These are phyloP conservation scores for Macrocentrus cingulum DNA, from an alignment of 1,140 invertebrate genomes.

Conservation along the genomic window DNA sequence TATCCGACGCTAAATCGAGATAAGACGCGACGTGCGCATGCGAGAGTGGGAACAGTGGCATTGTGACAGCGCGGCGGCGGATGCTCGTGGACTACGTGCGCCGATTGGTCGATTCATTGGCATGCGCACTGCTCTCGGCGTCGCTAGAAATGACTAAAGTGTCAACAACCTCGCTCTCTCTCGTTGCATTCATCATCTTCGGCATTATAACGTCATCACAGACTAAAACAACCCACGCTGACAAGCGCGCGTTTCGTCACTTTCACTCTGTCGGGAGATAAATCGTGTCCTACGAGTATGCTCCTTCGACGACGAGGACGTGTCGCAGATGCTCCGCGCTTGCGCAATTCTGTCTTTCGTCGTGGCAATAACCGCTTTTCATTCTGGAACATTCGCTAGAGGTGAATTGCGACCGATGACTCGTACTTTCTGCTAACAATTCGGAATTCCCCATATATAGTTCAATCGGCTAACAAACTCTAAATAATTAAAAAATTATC, in stretches of 20 bases:
- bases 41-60: not conserved
- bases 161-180: conserved; percentile 47
- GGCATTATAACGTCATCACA: conserved; percentile 11
- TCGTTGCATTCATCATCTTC: conserved; percentile 23
- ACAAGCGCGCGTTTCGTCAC: conserved; percentile 31
- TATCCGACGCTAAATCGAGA: too few species aligned
- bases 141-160: conserved; percentile 32
- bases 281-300: conserved; percentile 24
- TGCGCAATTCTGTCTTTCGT: conserved; percentile 39
- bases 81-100: conserved; percentile 14
- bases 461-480: not conserved
- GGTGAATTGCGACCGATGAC: conserved; percentile 2
- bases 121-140: conserved; percentile 2
- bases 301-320: conserved; percentile 26
- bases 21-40: too few species aligned
- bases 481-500: not conserved
- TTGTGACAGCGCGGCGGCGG: not conserved
- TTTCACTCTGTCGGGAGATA: conserved; percentile 42
- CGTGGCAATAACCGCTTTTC: conserved; percentile 18
- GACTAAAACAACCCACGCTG: conserved; percentile 15
- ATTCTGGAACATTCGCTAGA: not conserved
- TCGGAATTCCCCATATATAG: not conserved
- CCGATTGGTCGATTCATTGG: not conserved
- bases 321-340: conserved; percentile 4
- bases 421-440: not conserved